Base-by-base conservation (phyloP, 2,113 vertebrate species). In the Oreochromis tanganicae region DNA sequence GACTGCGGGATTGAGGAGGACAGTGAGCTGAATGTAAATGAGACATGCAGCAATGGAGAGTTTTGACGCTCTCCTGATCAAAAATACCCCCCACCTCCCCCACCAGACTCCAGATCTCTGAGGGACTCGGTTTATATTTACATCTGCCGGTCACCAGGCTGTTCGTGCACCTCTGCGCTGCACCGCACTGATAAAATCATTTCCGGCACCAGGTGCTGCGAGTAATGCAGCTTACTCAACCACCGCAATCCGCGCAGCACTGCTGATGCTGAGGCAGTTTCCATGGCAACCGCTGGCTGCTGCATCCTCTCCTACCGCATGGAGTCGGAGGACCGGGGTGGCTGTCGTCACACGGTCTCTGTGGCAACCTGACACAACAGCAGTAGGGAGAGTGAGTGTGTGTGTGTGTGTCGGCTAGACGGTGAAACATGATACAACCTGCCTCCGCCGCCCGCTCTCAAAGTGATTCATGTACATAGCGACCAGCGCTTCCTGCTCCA, bases 211-310 rank as follows among this genome's bases (percentile, higher is more conserved):
- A 61, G 86, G 16, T 81, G 66, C 85, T 75, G 87, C 83, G 87
- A 85, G 93, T 88, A 90, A 87, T 92, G 88, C 91, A 34, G 88
- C 68, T 88, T 84, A 71, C 85, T 94, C 89, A 91, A 93, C 87
- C 83, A 38, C 89, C 21, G 48, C 91, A 78, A 63, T 50, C 36
- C 32, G 4, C 63, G 4, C 3, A 59, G n/a, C 71, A 3, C 61
- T 88, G 82, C 85, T 79, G 93, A 94, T 93, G 94, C 93, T 86
- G 92, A 91, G 81, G 88, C 91, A 94, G 95, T 96, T 95, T 91
- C 95, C 90, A 92, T 92, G 88, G 93, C 61, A 88, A 96, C 95
- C 71, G 0, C 87, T 52, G 79, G 75, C 86, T 87, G 87, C 94
- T 83, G 83, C 88, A 82, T 84, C 91, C 24, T 32, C 87, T 88